Evolutionary conservation across 2,888 invertebrate species (phyloP).

Genomic region (Rhimphoctona megacephalus): DNA sequence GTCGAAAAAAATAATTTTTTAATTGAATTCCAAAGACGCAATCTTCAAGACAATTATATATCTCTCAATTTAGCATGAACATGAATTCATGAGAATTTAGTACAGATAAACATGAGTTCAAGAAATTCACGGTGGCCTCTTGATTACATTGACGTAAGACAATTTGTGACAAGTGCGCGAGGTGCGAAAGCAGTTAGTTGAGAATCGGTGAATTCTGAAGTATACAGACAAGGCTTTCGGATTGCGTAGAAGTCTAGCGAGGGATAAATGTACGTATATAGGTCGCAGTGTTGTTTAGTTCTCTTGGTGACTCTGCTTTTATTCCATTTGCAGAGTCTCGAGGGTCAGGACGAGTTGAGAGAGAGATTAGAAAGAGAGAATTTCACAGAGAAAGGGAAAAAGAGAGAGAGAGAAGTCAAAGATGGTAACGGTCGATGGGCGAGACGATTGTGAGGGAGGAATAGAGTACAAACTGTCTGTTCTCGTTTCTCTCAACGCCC

Average conservation of each 20-base stretch:
- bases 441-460: neutral
- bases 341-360: slow-evolving; percentile 18
- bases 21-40: neutral
- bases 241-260: slow-evolving; percentile 19
- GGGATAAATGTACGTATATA: neutral
- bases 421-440: neutral
- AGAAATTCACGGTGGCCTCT: neutral
- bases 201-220: slow-evolving; percentile 35
- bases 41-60: neutral
- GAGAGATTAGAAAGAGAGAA: neutral
- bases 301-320: slow-evolving; percentile 10
- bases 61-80: neutral
- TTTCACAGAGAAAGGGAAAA: neutral
- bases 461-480: slow-evolving; percentile 6
- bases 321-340: slow-evolving; percentile 27
- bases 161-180: neutral
- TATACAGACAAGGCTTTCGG: slow-evolving; percentile 19
- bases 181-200: neutral
- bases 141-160: slow-evolving; percentile 22
- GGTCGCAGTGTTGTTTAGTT: slow-evolving; percentile 6
- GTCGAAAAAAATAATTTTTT: neutral
- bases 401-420: slow-evolving; percentile 1
- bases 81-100: slow-evolving; percentile 2
- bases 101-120: slow-evolving; percentile 1
- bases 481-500: neutral